These are phyloP conservation scores for Ecliptopera silaceata DNA, from an alignment of 2,888 invertebrate species.

Conservation along the genomic window DNA sequence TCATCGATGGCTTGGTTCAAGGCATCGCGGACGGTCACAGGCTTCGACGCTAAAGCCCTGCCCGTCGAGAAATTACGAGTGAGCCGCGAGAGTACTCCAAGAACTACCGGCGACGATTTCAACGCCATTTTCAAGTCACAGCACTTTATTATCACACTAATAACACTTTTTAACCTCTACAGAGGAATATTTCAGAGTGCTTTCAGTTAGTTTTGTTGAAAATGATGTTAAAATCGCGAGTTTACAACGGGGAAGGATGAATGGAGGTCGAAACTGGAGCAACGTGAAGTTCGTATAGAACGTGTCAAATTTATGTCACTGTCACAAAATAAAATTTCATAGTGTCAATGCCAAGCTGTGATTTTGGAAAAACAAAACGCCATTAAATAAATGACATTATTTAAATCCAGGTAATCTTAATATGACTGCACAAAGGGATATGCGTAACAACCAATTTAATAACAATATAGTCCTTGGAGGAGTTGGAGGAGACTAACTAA, in stretches of 20 bases:
- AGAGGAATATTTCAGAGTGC: slow-evolving; percentile 42
- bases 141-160: slow-evolving; percentile 44
- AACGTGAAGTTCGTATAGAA: slow-evolving; percentile 7
- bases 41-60: slow-evolving; percentile 72
- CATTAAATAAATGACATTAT: too few relatives aligned
- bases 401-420: too few relatives aligned
- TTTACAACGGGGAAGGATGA: slow-evolving; percentile 68
- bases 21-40: slow-evolving; percentile 98
- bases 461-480: too few relatives aligned
- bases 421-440: too few relatives aligned
- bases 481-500: too few relatives aligned
- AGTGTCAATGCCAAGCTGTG: too few relatives aligned
- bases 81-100: slow-evolving; percentile 58
- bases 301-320: too few relatives aligned
- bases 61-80: slow-evolving; percentile 72
- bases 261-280: slow-evolving; percentile 69
- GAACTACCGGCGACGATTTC: slow-evolving; percentile 72
- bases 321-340: too few relatives aligned
- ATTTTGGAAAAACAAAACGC: too few relatives aligned
- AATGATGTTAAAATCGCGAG: slow-evolving; percentile 60
- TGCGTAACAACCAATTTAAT: too few relatives aligned
- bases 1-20: slow-evolving; percentile 98
- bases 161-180: slow-evolving; percentile 43
- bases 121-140: slow-evolving; percentile 71
- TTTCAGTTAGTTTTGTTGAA: slow-evolving; percentile 48